Base-by-base conservation (phyloP, 2,888 invertebrate species). In the Eubasilissa splendida region DNA sequence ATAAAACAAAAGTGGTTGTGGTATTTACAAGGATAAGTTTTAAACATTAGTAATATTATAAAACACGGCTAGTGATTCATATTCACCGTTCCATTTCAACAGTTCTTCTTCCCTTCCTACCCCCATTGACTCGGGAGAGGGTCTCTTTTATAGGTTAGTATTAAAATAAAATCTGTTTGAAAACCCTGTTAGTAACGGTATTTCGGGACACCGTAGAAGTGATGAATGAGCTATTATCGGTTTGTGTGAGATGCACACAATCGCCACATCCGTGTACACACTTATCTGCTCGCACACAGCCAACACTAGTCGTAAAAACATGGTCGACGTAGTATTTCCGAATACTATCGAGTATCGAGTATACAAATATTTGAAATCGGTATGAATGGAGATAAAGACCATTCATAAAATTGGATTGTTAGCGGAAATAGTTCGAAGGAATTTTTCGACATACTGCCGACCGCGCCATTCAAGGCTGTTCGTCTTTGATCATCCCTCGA, bases 281-380 rank as follows among this genome's bases (percentile, higher is more conserved):
- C 33, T 60, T 14, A 63, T 63, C 63, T 33, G 31, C 63, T 33
- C 33, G 5, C 42, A 63, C 63, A 33, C 4, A 4, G 63, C 11
- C n/a, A 33, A 10, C 11, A 63, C 31, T 4, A 14, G 22, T 14
- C 60, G 31, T 63, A 31, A 10, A 11, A 33, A 31, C 11, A 63
- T 12, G 63, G 42, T 31, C 4, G 63, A 11, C 33, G 63, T 63
- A 63, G 63, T 63, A 63, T 63, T 33, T 63, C 63, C 12, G 63
- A 63, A 63, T 63, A 63, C 63, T 63, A 63, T 63, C 42, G 33
- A 42, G 42, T 42, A 42, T 42, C 42, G 4, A 7, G 33, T 12
- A 33, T 11, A 63, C 33, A 63, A 63, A 63, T 63, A 63, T 63
- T 63, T 63, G 5, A 33, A 33, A 63, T 33, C 12, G 63, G 11